Conservation (phyloP, 1,140 invertebrate genomes). For the Scaptomyza graminum region DNA sequence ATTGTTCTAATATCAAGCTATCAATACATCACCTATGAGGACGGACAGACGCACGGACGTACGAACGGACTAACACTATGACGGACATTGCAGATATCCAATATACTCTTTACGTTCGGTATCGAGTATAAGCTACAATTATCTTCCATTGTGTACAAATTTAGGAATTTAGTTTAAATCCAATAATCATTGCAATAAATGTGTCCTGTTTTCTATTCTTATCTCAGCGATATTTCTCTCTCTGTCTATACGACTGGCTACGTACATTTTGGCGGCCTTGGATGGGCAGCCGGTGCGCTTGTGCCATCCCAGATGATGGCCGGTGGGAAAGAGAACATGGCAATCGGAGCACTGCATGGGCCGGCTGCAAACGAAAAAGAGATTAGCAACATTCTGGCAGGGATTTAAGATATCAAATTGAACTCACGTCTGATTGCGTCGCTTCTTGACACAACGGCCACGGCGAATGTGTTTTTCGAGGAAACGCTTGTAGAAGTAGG, state of each 20-base stretch:
- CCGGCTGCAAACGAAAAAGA: slow-evolving; percentile 42
- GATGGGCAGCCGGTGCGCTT: slow-evolving; percentile 82
- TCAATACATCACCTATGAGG: too few relatives aligned
- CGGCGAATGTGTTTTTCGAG: slow-evolving; percentile 80
- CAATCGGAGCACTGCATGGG: slow-evolving; percentile 83
- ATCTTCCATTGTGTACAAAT: too few relatives aligned
- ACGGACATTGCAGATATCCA: too few relatives aligned
- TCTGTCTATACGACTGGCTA: not conserved
- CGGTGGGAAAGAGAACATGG: slow-evolving; percentile 81
- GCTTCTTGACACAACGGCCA: slow-evolving; percentile 82
- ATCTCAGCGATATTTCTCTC: too few relatives aligned
- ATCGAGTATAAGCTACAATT: too few relatives aligned
- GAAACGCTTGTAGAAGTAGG: slow-evolving; percentile 81
- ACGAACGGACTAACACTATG: too few relatives aligned
- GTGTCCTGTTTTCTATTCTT: not conserved
- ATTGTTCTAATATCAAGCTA: too few relatives aligned
- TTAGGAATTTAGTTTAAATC: too few relatives aligned
- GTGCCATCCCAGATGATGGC: slow-evolving; percentile 82
- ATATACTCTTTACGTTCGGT: too few relatives aligned
- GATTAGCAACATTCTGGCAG: not conserved
- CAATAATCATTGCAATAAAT: too few relatives aligned
- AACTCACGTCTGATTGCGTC: slow-evolving; percentile 80
- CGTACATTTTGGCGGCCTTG: slow-evolving; percentile 78
- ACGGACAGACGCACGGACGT: too few relatives aligned
- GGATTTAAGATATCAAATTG: too few relatives aligned